phyloP scores from a whole-genome alignment of 2,113 vertebrate genomes.

The Otis tarda region DNA sequence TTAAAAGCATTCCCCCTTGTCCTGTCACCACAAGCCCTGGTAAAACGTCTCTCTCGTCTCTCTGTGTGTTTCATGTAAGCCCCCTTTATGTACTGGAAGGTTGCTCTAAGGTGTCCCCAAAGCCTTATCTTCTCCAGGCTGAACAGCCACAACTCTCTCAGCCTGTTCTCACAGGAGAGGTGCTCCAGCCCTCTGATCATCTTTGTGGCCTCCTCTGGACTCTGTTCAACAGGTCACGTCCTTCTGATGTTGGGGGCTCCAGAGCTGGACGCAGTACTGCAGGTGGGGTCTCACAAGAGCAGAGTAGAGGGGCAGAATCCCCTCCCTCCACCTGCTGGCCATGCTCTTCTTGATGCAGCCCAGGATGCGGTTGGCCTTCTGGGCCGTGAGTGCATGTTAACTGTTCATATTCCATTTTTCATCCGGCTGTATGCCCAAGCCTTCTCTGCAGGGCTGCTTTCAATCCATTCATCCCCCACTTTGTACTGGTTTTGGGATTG shows the following conservation, averaged over 20 bases:
- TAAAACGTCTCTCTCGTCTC: not conserved
- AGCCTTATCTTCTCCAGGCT: not conserved
- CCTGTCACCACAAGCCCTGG: not conserved
- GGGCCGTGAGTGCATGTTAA: accelerated
- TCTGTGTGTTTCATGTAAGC: not conserved
- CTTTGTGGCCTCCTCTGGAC: accelerated
- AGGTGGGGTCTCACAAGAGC: not conserved
- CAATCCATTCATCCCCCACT: no score
- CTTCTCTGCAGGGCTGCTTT: not conserved
- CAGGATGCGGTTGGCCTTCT: accelerated
- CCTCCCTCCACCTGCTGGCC: not conserved
- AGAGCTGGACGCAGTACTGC: not conserved
- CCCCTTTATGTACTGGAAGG: not conserved
- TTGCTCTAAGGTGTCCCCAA: not conserved
- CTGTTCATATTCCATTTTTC: accelerated
- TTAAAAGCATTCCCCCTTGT: not conserved
- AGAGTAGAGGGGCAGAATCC: not conserved
- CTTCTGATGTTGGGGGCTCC: not conserved
- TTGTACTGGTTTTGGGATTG: accelerated
- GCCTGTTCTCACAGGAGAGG: no score
- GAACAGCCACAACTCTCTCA: not conserved
- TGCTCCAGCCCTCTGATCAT: not conserved
- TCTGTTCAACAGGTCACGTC: accelerated
- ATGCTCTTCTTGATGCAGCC: accelerated
- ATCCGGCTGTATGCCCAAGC: accelerated